Evolutionary conservation across 1,140 invertebrate genomes (phyloP).

Genomic region (Listronotus bonariensis): DNA sequence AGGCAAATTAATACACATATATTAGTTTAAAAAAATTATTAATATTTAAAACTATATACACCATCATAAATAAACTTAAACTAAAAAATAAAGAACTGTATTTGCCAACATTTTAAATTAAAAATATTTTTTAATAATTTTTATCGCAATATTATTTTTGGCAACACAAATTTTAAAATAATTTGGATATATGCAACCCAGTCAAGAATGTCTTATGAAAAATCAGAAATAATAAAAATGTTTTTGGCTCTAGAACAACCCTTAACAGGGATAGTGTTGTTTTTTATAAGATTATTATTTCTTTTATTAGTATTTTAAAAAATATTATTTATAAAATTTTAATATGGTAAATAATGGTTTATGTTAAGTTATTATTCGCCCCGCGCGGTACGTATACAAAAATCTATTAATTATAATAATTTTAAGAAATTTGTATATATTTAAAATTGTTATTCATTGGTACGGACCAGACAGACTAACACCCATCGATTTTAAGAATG

Average conservation of each 20-base stretch:
- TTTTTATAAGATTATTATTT: slow-evolving; percentile 9
- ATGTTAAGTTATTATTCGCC: slow-evolving; percentile 1
- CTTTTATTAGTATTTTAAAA: slow-evolving; percentile 7
- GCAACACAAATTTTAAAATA: too few relatives aligned
- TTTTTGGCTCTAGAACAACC: neutral
- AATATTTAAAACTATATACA: too few relatives aligned
- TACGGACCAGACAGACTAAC: slow-evolving; percentile 26
- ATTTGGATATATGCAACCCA: too few relatives aligned
- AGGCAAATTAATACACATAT: too few relatives aligned
- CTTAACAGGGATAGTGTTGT: slow-evolving; percentile 11
- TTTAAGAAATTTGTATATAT: slow-evolving; percentile 53
- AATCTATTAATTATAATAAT: slow-evolving; percentile 44
- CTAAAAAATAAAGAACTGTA: too few relatives aligned
- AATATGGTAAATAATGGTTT: slow-evolving; percentile 8
- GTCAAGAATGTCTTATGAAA: too few relatives aligned
- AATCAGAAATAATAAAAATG: too few relatives aligned
- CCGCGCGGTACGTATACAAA: slow-evolving; percentile 47
- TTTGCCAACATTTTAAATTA: too few relatives aligned
- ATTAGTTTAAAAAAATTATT: too few relatives aligned
- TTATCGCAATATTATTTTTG: too few relatives aligned
- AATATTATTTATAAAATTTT: slow-evolving; percentile 8
- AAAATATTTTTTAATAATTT: too few relatives aligned
- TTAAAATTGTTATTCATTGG: slow-evolving; percentile 41
- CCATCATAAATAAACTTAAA: too few relatives aligned
- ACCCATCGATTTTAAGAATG: neutral